A percentile compares a stretch with the other conserved stretches of the same genome.
Evolutionary conservation across 2,113 vertebrate genomes (phyloP).

Genomic region (Ochotona curzoniae): DNA sequence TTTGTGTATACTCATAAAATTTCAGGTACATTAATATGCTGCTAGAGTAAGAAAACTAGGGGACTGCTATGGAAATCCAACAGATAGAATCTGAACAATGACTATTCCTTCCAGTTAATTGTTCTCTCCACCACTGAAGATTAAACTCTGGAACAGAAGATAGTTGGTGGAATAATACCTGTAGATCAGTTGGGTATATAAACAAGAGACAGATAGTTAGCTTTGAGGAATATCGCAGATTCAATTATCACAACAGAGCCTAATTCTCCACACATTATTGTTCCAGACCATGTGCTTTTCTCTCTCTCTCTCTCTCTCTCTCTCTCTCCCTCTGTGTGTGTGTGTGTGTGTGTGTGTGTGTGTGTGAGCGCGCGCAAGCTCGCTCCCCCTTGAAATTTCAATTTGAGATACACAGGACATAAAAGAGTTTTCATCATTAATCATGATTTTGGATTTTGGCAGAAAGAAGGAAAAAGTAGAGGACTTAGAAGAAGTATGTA

Average conservation of each 20-base stretch:
- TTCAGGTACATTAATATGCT: background rate
- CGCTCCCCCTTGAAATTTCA: background rate
- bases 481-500: background rate
- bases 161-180: background rate
- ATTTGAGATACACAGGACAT: background rate
- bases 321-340: background rate
- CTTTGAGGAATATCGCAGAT: background rate
- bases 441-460: background rate
- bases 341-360: too few relatives aligned
- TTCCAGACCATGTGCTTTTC: background rate
- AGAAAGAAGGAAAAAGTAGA: background rate
- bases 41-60: background rate
- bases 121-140: background rate
- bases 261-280: background rate
- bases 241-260: background rate
- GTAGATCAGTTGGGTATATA: background rate
- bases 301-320: background rate
- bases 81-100: background rate
- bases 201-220: background rate
- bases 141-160: background rate
- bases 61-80: background rate
- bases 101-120: background rate
- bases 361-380: too few relatives aligned
- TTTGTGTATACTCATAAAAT: background rate
- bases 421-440: background rate